Percentiles rank a stretch among this genome's conserved stretches.
Conservation (phyloP, 2,888 invertebrate genomes). For the Aleiodes leptofemur region DNA sequence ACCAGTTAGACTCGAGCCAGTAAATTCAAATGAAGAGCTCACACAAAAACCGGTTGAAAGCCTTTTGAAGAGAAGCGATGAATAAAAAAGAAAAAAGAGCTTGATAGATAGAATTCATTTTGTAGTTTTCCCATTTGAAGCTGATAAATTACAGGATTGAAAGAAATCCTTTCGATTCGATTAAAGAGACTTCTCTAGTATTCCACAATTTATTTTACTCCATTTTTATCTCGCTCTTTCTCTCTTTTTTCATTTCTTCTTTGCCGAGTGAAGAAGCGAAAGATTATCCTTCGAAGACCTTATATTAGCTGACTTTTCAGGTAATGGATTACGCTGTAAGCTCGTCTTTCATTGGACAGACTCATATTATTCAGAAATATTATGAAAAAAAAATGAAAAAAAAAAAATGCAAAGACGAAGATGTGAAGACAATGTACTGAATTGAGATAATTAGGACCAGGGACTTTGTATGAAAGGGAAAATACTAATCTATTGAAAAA, state of each 20-base stretch:
- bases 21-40: neutral
- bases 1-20: neutral
- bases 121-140: conserved; percentile 9
- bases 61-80: neutral
- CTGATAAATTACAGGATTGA: conserved; percentile 14
- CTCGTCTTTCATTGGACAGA: conserved; percentile 6
- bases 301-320: conserved; percentile 7
- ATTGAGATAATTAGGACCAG: too few relatives aligned
- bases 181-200: neutral
- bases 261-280: neutral
- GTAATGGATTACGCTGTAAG: conserved; percentile 16
- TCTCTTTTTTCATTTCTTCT: neutral
- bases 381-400: neutral
- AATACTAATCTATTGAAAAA: too few relatives aligned
- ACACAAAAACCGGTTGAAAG: neutral
- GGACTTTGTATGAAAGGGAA: too few relatives aligned
- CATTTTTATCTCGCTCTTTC: neutral
- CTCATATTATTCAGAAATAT: conserved; percentile 3
- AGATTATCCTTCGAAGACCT: conserved; percentile 8
- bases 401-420: too few relatives aligned
- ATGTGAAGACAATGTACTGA: too few relatives aligned
- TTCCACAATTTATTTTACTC: neutral
- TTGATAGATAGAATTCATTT: conserved; percentile 12
- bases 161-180: neutral
- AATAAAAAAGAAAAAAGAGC: neutral